Conservation (phyloP, 2,797 vertebrate genomes). For the Chrosomus eos region DNA sequence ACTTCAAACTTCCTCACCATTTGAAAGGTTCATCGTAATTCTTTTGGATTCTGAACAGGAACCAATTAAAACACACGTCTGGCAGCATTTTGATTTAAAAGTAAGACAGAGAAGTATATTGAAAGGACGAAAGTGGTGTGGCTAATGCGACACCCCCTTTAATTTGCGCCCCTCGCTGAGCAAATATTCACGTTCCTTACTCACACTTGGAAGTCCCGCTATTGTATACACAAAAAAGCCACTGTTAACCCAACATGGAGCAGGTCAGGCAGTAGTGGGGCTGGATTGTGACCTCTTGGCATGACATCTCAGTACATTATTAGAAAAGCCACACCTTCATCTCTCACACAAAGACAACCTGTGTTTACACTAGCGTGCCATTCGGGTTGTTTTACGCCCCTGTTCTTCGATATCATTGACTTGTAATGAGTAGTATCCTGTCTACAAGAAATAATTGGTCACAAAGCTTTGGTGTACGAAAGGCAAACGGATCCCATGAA, state of each 20-base stretch:
- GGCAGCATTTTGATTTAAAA: conserved; percentile 46
- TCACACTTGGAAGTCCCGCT: conserved; percentile 56
- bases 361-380: conserved; percentile 50
- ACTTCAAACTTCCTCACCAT: conserved; percentile 10
- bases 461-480: conserved; percentile 16
- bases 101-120: conserved; percentile 50
- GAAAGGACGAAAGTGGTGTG: conserved; percentile 52
- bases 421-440: conserved; percentile 50
- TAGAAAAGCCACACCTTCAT: conserved; percentile 52
- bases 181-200: conserved; percentile 58
- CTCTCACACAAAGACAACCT: conserved; percentile 49
- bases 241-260: conserved; percentile 46
- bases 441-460: conserved; percentile 53
- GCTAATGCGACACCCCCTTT: conserved; percentile 49
- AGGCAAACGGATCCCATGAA: conserved; percentile 3
- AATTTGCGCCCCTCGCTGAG: conserved; percentile 54
- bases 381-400: conserved; percentile 35
- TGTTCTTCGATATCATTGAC: conserved; percentile 60
- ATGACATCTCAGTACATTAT: conserved; percentile 60
- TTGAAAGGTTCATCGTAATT: background rate
- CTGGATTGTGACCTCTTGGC: conserved; percentile 53
- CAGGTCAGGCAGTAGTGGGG: conserved; percentile 59
- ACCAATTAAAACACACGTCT: conserved; percentile 51
- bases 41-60: conserved; percentile 2
- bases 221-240: conserved; percentile 59